A percentile compares a stretch with the other conserved stretches of the same genome.
Evolutionary conservation across 2,797 vertebrate species (phyloP).

Genomic region (Oryzias sinensis): DNA sequence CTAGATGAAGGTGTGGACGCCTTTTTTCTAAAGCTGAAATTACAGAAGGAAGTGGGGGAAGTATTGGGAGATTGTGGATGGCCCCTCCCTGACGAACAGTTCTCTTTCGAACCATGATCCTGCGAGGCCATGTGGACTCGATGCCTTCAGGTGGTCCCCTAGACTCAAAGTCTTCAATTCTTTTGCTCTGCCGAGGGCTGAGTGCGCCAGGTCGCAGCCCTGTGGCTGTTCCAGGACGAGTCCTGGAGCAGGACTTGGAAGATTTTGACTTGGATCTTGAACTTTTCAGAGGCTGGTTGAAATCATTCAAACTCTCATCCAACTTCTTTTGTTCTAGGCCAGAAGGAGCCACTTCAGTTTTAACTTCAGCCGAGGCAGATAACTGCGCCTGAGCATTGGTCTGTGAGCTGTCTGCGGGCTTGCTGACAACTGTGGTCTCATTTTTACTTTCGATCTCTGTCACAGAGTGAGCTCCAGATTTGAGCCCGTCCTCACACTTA

Average conservation of each 20-base stretch:
- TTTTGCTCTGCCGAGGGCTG: constrained; percentile 51
- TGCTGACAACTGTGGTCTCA: constrained; percentile 4
- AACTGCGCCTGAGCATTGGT: constrained; percentile 17
- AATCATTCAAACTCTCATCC: constrained; percentile 28
- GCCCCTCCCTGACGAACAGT: constrained; percentile 81
- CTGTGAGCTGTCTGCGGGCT: constrained; percentile 19
- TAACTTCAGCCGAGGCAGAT: neutral
- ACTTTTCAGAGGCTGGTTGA: constrained; percentile 32
- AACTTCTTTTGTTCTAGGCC: constrained; percentile 34
- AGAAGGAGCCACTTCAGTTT: constrained; percentile 14
- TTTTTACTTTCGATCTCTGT: constrained; percentile 5
- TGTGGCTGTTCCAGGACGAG: constrained; percentile 69
- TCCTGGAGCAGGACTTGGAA: constrained; percentile 64
- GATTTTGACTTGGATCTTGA: constrained; percentile 62
- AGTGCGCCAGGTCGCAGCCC: constrained; percentile 60
- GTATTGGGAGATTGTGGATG: constrained; percentile 81
- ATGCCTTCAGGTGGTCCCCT: constrained; percentile 62
- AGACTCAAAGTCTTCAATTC: constrained; percentile 53
- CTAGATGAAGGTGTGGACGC: constrained; percentile 59
- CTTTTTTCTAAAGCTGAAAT: constrained; percentile 75
- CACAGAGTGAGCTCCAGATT: constrained; percentile 7
- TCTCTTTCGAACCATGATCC: constrained; percentile 78
- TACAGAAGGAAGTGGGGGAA: constrained; percentile 80
- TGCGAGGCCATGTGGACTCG: constrained; percentile 82
- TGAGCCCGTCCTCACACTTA: constrained; percentile 21